phyloP scores from a whole-genome alignment of 1,140 invertebrate species.

The Bombus breviceps region DNA sequence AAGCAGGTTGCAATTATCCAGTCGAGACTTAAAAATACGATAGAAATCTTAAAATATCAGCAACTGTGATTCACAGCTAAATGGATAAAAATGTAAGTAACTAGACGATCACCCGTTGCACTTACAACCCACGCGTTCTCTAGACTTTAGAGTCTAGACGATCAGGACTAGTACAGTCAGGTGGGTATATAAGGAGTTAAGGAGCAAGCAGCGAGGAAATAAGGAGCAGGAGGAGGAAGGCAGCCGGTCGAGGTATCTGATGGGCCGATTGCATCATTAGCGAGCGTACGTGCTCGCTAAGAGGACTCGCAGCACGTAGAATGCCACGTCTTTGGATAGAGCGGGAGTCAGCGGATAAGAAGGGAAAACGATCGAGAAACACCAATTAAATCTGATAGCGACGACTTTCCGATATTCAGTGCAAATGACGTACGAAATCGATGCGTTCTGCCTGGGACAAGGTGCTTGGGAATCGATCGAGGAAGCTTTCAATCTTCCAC shows the following conservation, averaged over 20 bases:
- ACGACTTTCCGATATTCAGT: constrained; percentile 59
- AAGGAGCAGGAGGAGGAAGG: constrained; percentile 58
- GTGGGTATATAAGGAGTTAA: constrained; percentile 69
- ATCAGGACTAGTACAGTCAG: constrained; percentile 61
- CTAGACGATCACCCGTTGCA: constrained; percentile 63
- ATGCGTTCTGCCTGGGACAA: constrained; percentile 20
- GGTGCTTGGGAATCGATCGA: constrained; percentile 28
- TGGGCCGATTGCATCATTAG: constrained; percentile 74
- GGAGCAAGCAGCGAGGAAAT: constrained; percentile 57
- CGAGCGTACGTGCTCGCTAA: constrained; percentile 67
- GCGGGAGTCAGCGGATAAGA: not conserved
- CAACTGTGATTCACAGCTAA: not conserved
- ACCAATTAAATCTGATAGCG: constrained; percentile 64
- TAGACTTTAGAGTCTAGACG: constrained; percentile 22
- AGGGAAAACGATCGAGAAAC: constrained; percentile 46
- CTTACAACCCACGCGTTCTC: constrained; percentile 66
- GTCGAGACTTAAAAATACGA: not conserved
- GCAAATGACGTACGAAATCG: constrained; percentile 49
- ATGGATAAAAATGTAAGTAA: not conserved
- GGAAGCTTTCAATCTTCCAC: constrained; percentile 46
- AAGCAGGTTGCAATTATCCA: not conserved
- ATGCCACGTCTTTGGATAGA: not conserved
- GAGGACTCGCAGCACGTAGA: constrained; percentile 33
- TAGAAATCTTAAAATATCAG: not conserved
- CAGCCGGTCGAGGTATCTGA: constrained; percentile 65